Conservation (phyloP, 2,113 vertebrate genomes). For the Caranx melampygus region DNA sequence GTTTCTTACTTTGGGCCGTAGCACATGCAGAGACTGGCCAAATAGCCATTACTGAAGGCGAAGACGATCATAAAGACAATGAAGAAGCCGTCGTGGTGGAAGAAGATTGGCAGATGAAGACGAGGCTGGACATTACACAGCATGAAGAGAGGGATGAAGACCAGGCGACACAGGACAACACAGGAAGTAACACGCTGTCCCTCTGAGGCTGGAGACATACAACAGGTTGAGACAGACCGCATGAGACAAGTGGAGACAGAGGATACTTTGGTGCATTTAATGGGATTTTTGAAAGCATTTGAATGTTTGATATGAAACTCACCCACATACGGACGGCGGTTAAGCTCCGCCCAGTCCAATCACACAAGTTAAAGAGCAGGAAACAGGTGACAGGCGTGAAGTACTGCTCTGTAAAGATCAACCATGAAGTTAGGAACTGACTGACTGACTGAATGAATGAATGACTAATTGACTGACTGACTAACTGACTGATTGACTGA, state of each 20-base stretch:
- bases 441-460: too few species aligned
- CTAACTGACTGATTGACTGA: too few species aligned
- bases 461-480: too few species aligned
- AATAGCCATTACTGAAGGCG: slow-evolving; percentile 86
- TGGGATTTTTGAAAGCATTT: background rate
- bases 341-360: slow-evolving; percentile 92
- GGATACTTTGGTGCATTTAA: background rate
- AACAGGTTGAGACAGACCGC: background rate
- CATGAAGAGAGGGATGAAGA: slow-evolving; percentile 88
- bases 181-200: slow-evolving; percentile 82
- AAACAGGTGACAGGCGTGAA: slow-evolving; percentile 93
- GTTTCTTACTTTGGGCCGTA: slow-evolving; percentile 86
- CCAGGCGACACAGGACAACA: slow-evolving; percentile 76
- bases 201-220: slow-evolving; percentile 60
- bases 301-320: slow-evolving; percentile 62
- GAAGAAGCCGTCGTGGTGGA: slow-evolving; percentile 85
- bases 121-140: slow-evolving; percentile 84
- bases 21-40: slow-evolving; percentile 89
- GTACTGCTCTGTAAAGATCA: slow-evolving; percentile 80
- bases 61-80: slow-evolving; percentile 87
- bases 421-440: too few species aligned
- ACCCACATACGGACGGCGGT: slow-evolving; percentile 92
- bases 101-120: slow-evolving; percentile 74
- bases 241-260: background rate
- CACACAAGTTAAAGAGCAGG: slow-evolving; percentile 92